Base-by-base conservation (phyloP, 2,113 vertebrate species). In the Mus pahari region DNA sequence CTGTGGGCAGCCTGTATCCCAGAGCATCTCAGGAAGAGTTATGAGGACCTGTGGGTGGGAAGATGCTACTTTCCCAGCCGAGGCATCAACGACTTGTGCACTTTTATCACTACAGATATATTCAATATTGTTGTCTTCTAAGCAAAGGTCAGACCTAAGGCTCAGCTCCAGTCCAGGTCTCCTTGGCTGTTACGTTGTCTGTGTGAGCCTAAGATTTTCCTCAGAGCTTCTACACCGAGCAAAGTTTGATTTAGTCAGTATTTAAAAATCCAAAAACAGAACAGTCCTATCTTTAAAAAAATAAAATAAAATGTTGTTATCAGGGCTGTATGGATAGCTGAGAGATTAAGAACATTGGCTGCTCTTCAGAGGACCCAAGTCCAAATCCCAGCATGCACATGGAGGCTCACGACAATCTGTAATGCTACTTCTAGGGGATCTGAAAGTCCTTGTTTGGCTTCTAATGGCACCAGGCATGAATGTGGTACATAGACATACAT, bases 241-340 rank as follows among this genome's bases (percentile, higher is more conserved):
- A 75, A 39, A 70, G 20, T 74, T 77, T 91, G 50, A 89, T 88
- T 95, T 88, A 55, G 6, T 60, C 7, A 42, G 39, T n/a, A 77
- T 86, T 42, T 66, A 64, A 77, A 86, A 79, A 95, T 78, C 20
- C 74, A 33, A 71, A 60, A 82, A 62, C 53, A 68, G 83, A 87
- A 89, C 26, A 14, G 62, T 86, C n/a, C 9, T 87, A 55, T 71
- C 88, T 90, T 31, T 13, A 84, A 87, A 48, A 87, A 50, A 86
- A 86, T 74, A 60, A 83, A 50, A 87, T 42, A 86, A 86, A 83
- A 55, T 11, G 31, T n/a, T 62, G 19, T 60, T 86, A 26, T 24
- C 12, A 13, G 48, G 31, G 36, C 53, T 82, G 2, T 39, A 14
- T 36, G 53, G 55, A 39, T 39, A 5, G 79, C 36, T 82, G 20